Evolutionary conservation across 2,113 vertebrate genomes (phyloP).

Genomic region (Pseudopodoces humilis): DNA sequence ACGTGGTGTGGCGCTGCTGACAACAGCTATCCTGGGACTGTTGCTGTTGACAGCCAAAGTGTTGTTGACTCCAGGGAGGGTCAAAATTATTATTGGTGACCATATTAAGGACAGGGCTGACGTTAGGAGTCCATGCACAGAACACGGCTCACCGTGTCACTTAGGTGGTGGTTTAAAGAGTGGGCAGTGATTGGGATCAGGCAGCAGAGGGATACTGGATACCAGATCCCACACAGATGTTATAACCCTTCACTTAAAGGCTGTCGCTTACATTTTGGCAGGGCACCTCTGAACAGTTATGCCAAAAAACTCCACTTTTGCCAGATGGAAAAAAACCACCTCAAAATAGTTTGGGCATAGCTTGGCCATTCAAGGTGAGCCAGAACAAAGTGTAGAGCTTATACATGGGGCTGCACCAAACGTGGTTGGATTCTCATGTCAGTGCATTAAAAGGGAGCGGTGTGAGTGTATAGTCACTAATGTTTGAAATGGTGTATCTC

Average conservation of each 20-base stretch:
- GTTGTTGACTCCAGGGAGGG: neutral
- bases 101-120: neutral
- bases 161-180: neutral
- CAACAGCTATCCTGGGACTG: neutral
- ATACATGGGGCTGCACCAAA: neutral
- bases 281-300: neutral
- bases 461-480: neutral
- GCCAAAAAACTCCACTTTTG: neutral
- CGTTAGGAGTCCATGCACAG: neutral
- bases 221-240: accelerated
- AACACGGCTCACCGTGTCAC: neutral
- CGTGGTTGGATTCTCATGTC: neutral
- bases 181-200: neutral
- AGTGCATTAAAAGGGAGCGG: neutral
- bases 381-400: neutral
- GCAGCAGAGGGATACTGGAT: neutral
- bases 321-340: neutral
- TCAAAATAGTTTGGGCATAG: neutral
- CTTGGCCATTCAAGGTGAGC: neutral
- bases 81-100: neutral
- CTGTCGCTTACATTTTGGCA: accelerated
- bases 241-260: neutral
- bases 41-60: neutral
- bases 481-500: neutral
- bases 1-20: neutral